Evolutionary conservation across 1,140 invertebrate species (phyloP).

Genomic region (Phymastichus coffea): DNA sequence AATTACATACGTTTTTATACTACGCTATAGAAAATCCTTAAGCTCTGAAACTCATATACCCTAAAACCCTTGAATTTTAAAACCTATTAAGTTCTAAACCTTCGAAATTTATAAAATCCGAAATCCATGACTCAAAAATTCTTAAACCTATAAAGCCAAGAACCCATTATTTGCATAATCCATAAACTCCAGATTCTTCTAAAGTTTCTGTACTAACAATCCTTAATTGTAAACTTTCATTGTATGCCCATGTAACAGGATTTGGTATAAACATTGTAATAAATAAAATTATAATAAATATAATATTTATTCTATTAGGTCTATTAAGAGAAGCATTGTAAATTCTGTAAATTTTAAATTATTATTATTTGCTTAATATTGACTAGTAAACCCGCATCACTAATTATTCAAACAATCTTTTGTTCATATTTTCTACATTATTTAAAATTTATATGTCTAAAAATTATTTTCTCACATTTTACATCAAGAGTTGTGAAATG

Average conservation of each 20-base stretch:
- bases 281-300: background rate
- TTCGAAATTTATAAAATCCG: background rate
- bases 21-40: background rate
- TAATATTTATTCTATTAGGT: background rate
- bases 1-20: background rate
- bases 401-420: background rate
- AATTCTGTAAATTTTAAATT: background rate
- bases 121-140: background rate
- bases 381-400: background rate
- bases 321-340: background rate
- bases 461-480: background rate
- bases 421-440: background rate
- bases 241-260: background rate
- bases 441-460: background rate
- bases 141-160: background rate
- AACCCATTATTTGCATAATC: background rate
- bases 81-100: background rate
- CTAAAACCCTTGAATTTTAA: background rate
- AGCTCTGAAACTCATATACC: background rate
- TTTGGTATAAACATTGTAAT: background rate
- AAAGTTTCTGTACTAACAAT: background rate
- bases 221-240: background rate
- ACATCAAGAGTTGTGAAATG: background rate
- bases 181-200: background rate
- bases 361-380: background rate